Evolutionary conservation across 1,140 invertebrate species (phyloP).

Genomic region (Teleopsis dalmanni): DNA sequence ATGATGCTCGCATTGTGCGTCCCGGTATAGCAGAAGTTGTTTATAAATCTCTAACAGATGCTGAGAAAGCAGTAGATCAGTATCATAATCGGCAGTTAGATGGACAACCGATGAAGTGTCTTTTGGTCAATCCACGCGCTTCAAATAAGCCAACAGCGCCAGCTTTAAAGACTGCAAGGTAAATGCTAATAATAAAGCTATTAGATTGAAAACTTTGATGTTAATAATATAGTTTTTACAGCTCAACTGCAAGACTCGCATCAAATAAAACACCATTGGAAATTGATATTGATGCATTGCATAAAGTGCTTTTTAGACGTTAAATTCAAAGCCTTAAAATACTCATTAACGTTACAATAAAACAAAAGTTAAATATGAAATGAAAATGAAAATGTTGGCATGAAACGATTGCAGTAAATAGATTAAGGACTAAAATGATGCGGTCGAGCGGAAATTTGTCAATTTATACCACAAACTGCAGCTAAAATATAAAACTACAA

Average conservation of each 20-base stretch:
- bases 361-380: too few species aligned
- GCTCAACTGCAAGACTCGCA: neutral
- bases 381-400: too few species aligned
- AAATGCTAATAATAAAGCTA: too few species aligned
- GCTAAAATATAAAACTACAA: too few species aligned
- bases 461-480: too few species aligned
- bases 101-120: slow-evolving; percentile 75
- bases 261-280: slow-evolving; percentile 16
- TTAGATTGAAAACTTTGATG: neutral
- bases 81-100: slow-evolving; percentile 88
- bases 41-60: slow-evolving; percentile 76
- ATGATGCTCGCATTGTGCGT: slow-evolving; percentile 74
- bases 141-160: slow-evolving; percentile 53
- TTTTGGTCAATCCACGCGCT: slow-evolving; percentile 63
- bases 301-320: slow-evolving; percentile 19
- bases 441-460: too few species aligned
- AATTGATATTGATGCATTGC: slow-evolving; percentile 22
- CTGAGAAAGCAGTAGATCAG: slow-evolving; percentile 77
- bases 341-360: too few species aligned
- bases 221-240: neutral
- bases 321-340: too few species aligned
- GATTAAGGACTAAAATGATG: too few species aligned
- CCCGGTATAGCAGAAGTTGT: slow-evolving; percentile 84
- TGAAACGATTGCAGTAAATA: too few species aligned
- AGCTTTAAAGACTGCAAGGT: slow-evolving; percentile 30